Base-by-base conservation (phyloP, 2,797 vertebrate genomes). In the Gorsachius magnificus region DNA sequence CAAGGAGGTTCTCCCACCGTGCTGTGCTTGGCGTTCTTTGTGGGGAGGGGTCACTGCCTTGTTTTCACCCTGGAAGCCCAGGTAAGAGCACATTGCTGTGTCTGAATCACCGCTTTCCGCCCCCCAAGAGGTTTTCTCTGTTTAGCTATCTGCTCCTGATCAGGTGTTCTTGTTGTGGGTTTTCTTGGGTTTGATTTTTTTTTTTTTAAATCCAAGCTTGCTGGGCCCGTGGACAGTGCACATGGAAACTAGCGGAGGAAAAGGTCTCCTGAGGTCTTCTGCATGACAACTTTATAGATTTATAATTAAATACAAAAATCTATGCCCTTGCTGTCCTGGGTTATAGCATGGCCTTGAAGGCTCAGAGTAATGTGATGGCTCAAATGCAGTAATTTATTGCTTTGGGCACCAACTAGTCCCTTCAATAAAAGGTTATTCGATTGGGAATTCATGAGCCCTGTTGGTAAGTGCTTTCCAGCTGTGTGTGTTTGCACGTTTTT, bases 81-180 rank as follows among this genome's bases (percentile, higher is more conserved):
- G 31, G 11, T 8, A 9, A 22, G 41, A 69, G 24, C 56, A 16
- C 2, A 0, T 21, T 48, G 66, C 46, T 48, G 66, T 28, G 33
- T 41, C 43, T 51, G 43, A 78, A 57, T 53, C 83, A 17, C 75
- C 65, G 11, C n/a, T 63, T 48, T 4, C 1, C 19, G 16, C 31
- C 2, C 2, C 0, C 17, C 26, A 3, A 0, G 0, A 22, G 22
- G 8, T 7, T 9, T 36, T 33, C 63, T 51, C 2, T 12, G 31
- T n/a, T 29, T 54, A 61, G 20, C 16, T 43, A 12, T 50, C 19
- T 14, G 4, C 19, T 53, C 36, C 24, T 19, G 13, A 33, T 10
- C 13, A 13, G 29, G 20, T 38, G 25, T 1, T 45, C 56, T 53
- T 50, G 3, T 19, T 48, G 18, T 60, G 36, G 19, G 1, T 6